Base-by-base conservation (phyloP, 2,797 vertebrate genomes). In the Vultur gryphus region DNA sequence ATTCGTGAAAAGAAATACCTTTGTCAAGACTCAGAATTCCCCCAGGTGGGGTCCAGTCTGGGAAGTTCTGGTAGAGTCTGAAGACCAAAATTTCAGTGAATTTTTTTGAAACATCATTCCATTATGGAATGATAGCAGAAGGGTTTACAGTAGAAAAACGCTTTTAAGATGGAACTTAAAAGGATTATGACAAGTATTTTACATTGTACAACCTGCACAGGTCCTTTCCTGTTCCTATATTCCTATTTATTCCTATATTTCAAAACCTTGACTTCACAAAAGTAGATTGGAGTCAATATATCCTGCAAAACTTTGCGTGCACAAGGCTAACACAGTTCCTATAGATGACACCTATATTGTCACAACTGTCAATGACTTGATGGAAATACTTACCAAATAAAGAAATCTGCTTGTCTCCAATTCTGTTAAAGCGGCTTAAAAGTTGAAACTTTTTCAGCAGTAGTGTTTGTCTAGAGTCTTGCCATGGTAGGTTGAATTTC, bases 41-140 rank as follows among this genome's bases (percentile, higher is more conserved):
- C 3, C 6, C 3, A 14, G 21, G 12, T 51, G 21, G 20, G 7
- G 43, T 66, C 7, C 3, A 0, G 1, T 48, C 61, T 91, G 31
- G 37, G 20, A 86, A 64, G 6, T 77, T 87, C 41, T 73, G 29
- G 10, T 35, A 29, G 16, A 65, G 7, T 41, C 18, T 62, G 43
- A 82, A 57, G 21, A 55, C 14, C 3, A 2, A 61, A 80, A 28
- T 86, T 54, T 54, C 29, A 61, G 37, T 65, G 33, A 13, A 10
- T 29, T 71, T 80, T 70, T 66, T 75, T 70, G 0, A 78, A 69
- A 7, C 19, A 28, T 44, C 2, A 14, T 72, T 76, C 33, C 15
- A 9, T 83, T 85, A 43, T 35, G 8, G 59, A 61, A 59, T n/a
- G 48, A 41, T 44, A 62, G 18, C 13, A 58, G 39, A 90, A 61